Percentiles rank a stretch among this genome's conserved stretches.
phyloP scores from a whole-genome alignment of 2,888 invertebrate genomes.

The Tetragnatha montana region DNA sequence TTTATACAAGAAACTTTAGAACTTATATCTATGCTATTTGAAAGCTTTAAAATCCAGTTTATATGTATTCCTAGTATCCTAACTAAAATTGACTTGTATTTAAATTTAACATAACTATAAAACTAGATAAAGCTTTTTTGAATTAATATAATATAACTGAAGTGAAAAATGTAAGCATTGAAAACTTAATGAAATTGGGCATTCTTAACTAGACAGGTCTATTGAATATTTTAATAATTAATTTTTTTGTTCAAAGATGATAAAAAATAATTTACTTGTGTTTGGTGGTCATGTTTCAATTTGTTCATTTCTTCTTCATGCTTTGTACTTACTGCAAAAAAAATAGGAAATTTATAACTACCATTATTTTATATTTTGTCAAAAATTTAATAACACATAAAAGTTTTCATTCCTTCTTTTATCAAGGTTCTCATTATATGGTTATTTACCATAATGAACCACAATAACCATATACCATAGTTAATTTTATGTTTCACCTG shows the following conservation, averaged over 20 bases:
- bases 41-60: not conserved
- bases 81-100: not conserved
- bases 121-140: not conserved
- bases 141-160: too few species aligned
- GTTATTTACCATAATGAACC: too few species aligned
- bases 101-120: not conserved
- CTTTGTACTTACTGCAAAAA: conserved; percentile 58
- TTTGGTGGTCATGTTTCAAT: conserved; percentile 72
- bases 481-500: too few species aligned
- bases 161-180: too few species aligned
- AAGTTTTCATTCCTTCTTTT: too few species aligned
- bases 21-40: not conserved
- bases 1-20: too few species aligned
- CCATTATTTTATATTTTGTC: too few species aligned
- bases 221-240: not conserved
- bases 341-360: not conserved
- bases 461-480: too few species aligned
- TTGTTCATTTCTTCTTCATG: conserved; percentile 67
- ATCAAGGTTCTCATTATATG: too few species aligned
- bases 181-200: too few species aligned
- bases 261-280: conserved; percentile 68
- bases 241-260: not conserved
- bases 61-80: not conserved
- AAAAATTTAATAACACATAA: too few species aligned
- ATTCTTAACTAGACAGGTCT: too few species aligned